Conservation (phyloP, 2,797 vertebrate genomes). For the Pogonophryne albipinna region DNA sequence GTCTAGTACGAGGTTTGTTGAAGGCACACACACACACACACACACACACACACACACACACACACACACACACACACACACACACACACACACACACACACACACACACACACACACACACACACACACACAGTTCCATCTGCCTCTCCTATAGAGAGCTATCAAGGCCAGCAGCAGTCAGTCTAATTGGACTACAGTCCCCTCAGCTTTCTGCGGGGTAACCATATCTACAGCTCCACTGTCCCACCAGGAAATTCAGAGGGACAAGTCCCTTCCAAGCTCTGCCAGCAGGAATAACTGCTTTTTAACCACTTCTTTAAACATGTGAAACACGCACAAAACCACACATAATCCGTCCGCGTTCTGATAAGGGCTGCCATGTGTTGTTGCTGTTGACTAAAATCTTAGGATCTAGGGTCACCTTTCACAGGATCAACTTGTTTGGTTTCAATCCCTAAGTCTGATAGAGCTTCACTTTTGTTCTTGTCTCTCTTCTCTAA, state of each 20-base stretch:
- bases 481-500: background rate
- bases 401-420: constrained; percentile 17
- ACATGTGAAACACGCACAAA: constrained; percentile 62
- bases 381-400: constrained; percentile 60
- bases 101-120: constrained; percentile 21
- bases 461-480: constrained; percentile 3
- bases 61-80: constrained; percentile 21
- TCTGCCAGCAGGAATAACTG: constrained; percentile 74
- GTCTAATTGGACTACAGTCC: constrained; percentile 70
- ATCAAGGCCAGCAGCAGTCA: constrained; percentile 71
- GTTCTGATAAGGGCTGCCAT: constrained; percentile 53
- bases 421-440: constrained; percentile 16
- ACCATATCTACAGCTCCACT: constrained; percentile 71
- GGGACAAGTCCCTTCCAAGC: constrained; percentile 74
- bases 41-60: constrained; percentile 28
- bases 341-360: constrained; percentile 52
- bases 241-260: constrained; percentile 78
- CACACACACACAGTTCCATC: constrained; percentile 71
- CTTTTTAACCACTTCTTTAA: constrained; percentile 67
- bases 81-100: constrained; percentile 17
- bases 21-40: constrained; percentile 18
- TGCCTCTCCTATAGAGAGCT: constrained; percentile 65
- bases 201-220: constrained; percentile 71
- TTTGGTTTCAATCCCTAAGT: background rate
- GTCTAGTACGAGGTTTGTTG: constrained; percentile 59